Evolutionary conservation across 2,888 invertebrate species (phyloP), one percentile per base, ranked within the genome.

Genomic region (Cephus nigrinus): DNA sequence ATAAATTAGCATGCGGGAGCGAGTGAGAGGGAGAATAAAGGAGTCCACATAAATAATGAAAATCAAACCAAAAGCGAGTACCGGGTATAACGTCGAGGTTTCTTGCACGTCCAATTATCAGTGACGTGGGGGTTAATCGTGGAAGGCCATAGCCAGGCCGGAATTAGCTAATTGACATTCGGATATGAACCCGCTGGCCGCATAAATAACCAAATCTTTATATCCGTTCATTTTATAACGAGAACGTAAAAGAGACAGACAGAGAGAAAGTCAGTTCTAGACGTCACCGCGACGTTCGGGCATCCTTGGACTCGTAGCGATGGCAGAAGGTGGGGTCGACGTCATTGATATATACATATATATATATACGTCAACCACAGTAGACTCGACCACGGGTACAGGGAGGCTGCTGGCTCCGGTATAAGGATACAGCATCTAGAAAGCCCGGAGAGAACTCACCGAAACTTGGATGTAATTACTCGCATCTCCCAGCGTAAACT

Each of bases 391-490:
- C 55, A 23, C 55, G 55, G 23, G 2, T 23, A 55, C 23, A 55
- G 9, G 55, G 23, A 15, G 23, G 23, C 55, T 55, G 1, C 0
- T 15, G 23, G 23, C 55, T 55, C 23, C 23, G 9, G 55, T 55
- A 23, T 23, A 55, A 55, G 55, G 55, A 9, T 55, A 5, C 2
- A 55, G 23, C 9, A 55, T 55, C 55, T 23, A 9, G 55, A 55
- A 23, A 55, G 55, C 76, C 74, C 80, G 76, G 75, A 5, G 69
- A 79, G 80, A 87, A 88, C 86, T 87, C 85, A 82, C 84, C 87
- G 86, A 90, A 90, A 90, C 90, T 90, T 90, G 87, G 90, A 88
- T 90, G 89, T 90, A 90, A 90, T 90, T 90, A 90, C 88, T 88
- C 86, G 87, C 89, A 86, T 85, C 81, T 84, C 87, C 86, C 84